phyloP scores from a whole-genome alignment of 2,797 vertebrate genomes.

The Crax fasciolata region DNA sequence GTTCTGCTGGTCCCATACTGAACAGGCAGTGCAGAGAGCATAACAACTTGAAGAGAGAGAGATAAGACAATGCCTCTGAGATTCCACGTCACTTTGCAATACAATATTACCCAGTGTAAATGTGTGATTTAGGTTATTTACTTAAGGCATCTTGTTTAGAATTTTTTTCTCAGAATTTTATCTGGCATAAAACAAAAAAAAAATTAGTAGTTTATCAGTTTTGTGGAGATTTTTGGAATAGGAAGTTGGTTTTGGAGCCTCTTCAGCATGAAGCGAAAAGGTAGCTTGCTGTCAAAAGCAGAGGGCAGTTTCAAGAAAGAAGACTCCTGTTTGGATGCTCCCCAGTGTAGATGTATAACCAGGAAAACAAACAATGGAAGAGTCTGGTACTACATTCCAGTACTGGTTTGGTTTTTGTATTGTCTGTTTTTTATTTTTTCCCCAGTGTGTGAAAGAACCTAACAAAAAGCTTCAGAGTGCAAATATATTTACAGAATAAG shows the following conservation, averaged over 20 bases:
- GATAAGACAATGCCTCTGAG: background rate
- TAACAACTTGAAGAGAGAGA: background rate
- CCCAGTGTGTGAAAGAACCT: constrained; percentile 81
- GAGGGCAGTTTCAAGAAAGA: constrained; percentile 23
- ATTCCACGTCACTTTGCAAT: constrained; percentile 4
- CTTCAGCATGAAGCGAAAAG: constrained; percentile 18
- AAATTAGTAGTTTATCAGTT: background rate
- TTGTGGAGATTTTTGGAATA: constrained; percentile 48
- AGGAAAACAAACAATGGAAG: constrained; percentile 37
- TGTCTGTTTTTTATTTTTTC: constrained; percentile 33
- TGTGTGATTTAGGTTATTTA: constrained; percentile 12
- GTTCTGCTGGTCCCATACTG: constrained; percentile 44
- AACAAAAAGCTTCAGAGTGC: constrained; percentile 86
- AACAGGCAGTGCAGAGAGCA: constrained; percentile 43
- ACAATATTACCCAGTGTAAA: constrained; percentile 62
- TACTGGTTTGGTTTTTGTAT: constrained; percentile 77
- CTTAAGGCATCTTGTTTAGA: constrained; percentile 73
- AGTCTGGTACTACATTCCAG: constrained; percentile 72
- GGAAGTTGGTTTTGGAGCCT: constrained; percentile 54
- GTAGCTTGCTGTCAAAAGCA: background rate
- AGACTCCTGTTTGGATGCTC: constrained; percentile 5
- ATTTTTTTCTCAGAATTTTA: constrained; percentile 6
- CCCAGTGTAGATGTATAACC: background rate
- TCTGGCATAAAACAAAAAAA: constrained; percentile 21
- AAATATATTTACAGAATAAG: constrained; percentile 92